Base-by-base conservation (phyloP, 1,140 invertebrate species). In the Phenacoccus solenopsis region DNA sequence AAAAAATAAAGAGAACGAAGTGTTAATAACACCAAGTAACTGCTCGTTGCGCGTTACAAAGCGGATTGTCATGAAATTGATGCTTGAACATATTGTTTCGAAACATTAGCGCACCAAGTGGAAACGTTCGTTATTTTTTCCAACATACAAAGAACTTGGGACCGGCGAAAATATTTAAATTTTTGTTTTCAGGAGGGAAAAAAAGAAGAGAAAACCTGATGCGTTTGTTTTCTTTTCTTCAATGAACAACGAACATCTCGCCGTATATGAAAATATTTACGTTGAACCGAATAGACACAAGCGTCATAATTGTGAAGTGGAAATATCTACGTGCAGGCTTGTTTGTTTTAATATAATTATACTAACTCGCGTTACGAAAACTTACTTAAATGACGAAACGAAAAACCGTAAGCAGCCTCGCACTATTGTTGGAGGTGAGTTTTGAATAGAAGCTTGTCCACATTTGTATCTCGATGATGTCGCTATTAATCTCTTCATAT, bases 11-110 rank as follows among this genome's bases (percentile, higher is more conserved):
- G 20, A 49, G 3, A 49, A 2, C 13, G 38, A 49, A 49, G 38
- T 49, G 38, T 49, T 49, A 49, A 49, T 49, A 49, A 49, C 38
- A 49, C 38, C 38, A 49, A 49, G 38, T 49, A n/a, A 49, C 38
- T 49, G 5, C 38, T 49, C 20, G 38, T 49, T 49, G 38, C 3
- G 20, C 13, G 16, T 10, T n/a, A 49, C 16, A 49, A 49, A 49
- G 20, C 12, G 16, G 16, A 49, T n/a, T 49, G 38, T 4, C n/a
- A n/a, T 16, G 38, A 49, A 49, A 49, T 49, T 49, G 38, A 49
- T 49, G 38, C 38, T 49, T 49, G 38, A 49, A 49, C 38, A 49
- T 49, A 49, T 49, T 49, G 38, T 49, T 49, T 49, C 20, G 38
- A 49, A 49, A 49, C 38, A n/a, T 49, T 49, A 49, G 16, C 38